Evolutionary conservation across 2,113 vertebrate genomes (phyloP).

Genomic region (Sinosuthora webbiana): DNA sequence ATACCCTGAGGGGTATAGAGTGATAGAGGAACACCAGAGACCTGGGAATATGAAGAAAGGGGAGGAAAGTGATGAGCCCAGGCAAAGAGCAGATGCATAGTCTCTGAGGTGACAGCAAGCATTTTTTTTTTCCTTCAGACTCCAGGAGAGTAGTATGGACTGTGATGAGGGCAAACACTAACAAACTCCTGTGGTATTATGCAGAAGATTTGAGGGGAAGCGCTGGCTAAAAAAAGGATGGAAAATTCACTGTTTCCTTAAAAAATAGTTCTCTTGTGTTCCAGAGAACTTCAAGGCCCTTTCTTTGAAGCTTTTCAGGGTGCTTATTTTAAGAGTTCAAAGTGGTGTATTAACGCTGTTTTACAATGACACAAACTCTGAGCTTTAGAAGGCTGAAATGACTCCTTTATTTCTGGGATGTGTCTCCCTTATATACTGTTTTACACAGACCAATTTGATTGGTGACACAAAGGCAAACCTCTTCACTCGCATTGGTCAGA

Average conservation of each 20-base stretch:
- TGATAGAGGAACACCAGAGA: background rate
- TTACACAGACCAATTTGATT: too few species aligned
- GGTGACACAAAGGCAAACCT: too few species aligned
- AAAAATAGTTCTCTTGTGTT: background rate
- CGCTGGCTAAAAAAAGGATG: background rate
- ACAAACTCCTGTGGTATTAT: background rate
- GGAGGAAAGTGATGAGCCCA: background rate
- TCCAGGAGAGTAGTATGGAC: background rate
- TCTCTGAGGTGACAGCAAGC: background rate
- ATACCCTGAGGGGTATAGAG: background rate
- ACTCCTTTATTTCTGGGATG: too few species aligned
- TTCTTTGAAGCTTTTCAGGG: background rate
- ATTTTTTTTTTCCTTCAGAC: background rate
- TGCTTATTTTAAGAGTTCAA: background rate
- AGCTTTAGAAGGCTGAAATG: too few species aligned
- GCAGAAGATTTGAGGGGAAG: background rate
- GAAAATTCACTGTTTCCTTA: background rate
- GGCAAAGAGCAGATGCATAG: background rate
- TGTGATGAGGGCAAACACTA: background rate
- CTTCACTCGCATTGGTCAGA: too few species aligned
- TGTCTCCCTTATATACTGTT: too few species aligned
- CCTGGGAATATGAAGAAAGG: background rate
- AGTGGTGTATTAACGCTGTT: background rate
- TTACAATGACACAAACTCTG: too few species aligned
- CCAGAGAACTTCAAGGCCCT: background rate